Base-by-base conservation (phyloP, 2,888 invertebrate species). In the Tiphia femorata region DNA sequence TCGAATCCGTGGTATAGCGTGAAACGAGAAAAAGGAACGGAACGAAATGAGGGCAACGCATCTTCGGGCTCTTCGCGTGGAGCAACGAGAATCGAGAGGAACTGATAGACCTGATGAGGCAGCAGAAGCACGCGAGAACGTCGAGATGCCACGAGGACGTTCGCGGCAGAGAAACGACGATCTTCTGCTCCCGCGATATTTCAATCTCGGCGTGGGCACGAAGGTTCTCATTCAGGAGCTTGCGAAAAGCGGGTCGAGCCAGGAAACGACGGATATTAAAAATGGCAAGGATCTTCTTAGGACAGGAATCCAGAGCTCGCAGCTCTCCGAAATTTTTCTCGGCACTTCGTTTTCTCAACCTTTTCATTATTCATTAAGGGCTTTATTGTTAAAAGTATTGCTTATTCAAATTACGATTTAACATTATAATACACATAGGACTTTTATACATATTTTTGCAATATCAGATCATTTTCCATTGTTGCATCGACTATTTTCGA, bases 211-310 rank as follows among this genome's bases (percentile, higher is more conserved):
- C 25, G 8, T 4, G 8, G 25, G 8, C 25, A 25, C 8, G 6
- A 25, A 25, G 8, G 8, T 25, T 8, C 25, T 25, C 25, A 25
- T 25, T 25, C 25, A 25, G 5, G 25, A 8, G 8, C 8, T 6
- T 25, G 25, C 25, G 25, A 8, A 25, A 25, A 25, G 6, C 8
- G 25, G 25, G 8, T 25, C 6, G 25, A 25, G 25, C 33, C 10
- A 16, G 27, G 47, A 25, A 25, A 25, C 8, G 25, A 25, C 8
- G 25, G 25, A 43, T 42, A 23, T 29, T 43, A 42, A 16, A 44
- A 33, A 51, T 61, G 20, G 27, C 48, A 25, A 38, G n/a, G n/a
- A n/a, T n/a, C n/a, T n/a, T n/a, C n/a, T n/a, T n/a, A n/a, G n/a
- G n/a, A n/a, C n/a, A n/a, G n/a, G n/a, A n/a, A n/a, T n/a, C n/a